These are phyloP conservation scores for Drosophila dunni DNA, from an alignment of 1,140 invertebrate genomes.

Conservation along the genomic window DNA sequence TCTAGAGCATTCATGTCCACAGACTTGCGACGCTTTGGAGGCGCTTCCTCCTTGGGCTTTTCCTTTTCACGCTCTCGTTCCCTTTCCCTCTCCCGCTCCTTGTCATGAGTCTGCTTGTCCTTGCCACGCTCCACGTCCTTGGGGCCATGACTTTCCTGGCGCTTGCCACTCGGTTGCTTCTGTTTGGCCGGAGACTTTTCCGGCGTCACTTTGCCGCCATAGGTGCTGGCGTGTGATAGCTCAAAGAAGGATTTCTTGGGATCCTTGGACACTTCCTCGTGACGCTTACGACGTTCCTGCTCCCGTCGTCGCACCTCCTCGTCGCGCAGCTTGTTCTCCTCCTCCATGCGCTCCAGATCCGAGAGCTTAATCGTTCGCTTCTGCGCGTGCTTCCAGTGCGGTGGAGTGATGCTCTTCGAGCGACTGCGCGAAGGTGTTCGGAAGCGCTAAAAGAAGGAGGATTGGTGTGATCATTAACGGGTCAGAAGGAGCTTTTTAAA, in stretches of 20 bases:
- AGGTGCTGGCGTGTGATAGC: slow-evolving; percentile 78
- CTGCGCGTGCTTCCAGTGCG: slow-evolving; percentile 95
- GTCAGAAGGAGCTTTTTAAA: not conserved
- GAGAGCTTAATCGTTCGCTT: slow-evolving; percentile 92
- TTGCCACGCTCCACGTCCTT: slow-evolving; percentile 45
- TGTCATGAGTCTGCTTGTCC: slow-evolving; percentile 44
- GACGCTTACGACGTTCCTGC: slow-evolving; percentile 86
- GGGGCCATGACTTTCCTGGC: slow-evolving; percentile 18
- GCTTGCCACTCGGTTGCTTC: slow-evolving; percentile 25
- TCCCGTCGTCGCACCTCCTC: slow-evolving; percentile 87
- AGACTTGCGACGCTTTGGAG: slow-evolving; percentile 63
- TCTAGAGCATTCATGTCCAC: slow-evolving; percentile 82
- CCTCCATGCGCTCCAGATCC: slow-evolving; percentile 91
- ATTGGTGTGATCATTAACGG: not conserved
- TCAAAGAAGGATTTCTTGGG: slow-evolving; percentile 82
- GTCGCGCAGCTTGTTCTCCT: slow-evolving; percentile 87
- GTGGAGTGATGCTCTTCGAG: slow-evolving; percentile 93
- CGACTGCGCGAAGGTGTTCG: slow-evolving; percentile 93
- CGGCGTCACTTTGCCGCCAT: slow-evolving; percentile 68
- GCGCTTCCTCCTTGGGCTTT: slow-evolving; percentile 48
- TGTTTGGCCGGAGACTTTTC: slow-evolving; percentile 49
- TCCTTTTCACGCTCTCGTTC: slow-evolving; percentile 58
- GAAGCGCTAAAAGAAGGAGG: slow-evolving; percentile 87
- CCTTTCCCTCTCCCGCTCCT: slow-evolving; percentile 11
- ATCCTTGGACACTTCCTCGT: slow-evolving; percentile 85